Conservation (phyloP, 2,888 invertebrate genomes). For the Nasonovia ribisnigri region DNA sequence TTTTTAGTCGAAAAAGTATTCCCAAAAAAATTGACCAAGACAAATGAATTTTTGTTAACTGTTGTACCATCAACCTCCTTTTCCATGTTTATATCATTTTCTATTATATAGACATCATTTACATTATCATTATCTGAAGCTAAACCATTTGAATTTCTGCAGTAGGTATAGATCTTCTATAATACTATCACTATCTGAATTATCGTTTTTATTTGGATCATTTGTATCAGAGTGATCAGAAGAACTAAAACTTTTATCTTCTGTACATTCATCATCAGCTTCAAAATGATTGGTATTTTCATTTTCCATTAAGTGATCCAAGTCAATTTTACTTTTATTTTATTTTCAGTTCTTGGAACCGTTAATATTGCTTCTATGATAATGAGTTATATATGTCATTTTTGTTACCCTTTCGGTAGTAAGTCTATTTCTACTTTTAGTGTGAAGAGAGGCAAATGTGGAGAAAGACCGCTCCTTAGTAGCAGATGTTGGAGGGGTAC, state of each 20-base stretch:
- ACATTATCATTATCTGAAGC: no score
- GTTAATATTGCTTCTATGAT: background rate
- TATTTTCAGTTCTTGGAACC: background rate
- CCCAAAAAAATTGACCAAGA: background rate
- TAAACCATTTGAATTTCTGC: background rate
- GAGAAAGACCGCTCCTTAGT: background rate
- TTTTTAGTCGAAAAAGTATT: background rate
- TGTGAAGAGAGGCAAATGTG: background rate
- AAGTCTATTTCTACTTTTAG: conserved; percentile 14
- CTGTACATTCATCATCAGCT: background rate
- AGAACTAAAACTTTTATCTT: background rate
- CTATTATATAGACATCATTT: background rate
- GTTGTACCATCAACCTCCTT: background rate
- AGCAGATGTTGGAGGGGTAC: background rate
- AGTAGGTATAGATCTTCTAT: no score
- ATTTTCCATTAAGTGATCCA: background rate
- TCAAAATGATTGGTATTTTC: background rate
- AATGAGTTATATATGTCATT: background rate
- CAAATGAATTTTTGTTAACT: background rate
- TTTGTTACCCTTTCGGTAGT: background rate
- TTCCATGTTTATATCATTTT: background rate
- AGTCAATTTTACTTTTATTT: background rate
- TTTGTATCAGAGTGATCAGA: background rate
- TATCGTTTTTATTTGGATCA: background rate
- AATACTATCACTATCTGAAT: no score